These are phyloP conservation scores for Lottia gigantea DNA, from an alignment of 2,888 invertebrate genomes.

Conservation along the genomic window DNA sequence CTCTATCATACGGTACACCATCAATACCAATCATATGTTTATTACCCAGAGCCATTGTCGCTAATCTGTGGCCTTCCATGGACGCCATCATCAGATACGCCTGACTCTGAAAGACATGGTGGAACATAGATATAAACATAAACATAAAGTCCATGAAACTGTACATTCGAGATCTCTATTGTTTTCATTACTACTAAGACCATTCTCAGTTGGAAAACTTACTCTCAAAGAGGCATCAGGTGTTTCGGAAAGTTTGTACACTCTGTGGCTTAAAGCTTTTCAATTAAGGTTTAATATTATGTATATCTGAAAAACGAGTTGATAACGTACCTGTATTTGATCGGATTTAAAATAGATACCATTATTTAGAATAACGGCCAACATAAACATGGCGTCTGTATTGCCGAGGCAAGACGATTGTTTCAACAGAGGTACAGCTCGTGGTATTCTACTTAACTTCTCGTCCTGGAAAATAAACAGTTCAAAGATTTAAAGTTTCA, in stretches of 20 bases:
- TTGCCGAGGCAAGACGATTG: conserved; percentile 62
- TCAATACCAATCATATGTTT: conserved; percentile 64
- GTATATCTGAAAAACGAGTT: too few species aligned
- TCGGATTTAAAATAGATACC: conserved; percentile 56
- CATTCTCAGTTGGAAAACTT: too few species aligned
- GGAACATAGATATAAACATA: too few species aligned
- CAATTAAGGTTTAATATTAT: too few species aligned
- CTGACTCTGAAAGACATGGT: conserved; percentile 43
- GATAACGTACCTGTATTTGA: conserved; percentile 58
- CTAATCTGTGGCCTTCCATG: conserved; percentile 53
- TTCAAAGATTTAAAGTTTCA: too few species aligned
- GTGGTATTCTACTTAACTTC: conserved; percentile 38
- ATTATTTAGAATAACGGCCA: conserved; percentile 60
- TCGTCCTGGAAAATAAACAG: conserved; percentile 34
- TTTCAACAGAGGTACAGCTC: conserved; percentile 47
- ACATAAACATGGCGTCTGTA: conserved; percentile 60
- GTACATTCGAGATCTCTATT: too few species aligned
- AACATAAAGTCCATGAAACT: too few species aligned
- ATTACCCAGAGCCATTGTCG: conserved; percentile 60
- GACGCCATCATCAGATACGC: conserved; percentile 58
- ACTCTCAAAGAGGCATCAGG: too few species aligned
- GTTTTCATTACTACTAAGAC: too few species aligned
- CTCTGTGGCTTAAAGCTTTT: too few species aligned
- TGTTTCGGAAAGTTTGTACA: too few species aligned
- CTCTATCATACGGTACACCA: conserved; percentile 51